Evolutionary conservation across 1,140 invertebrate species (phyloP).

Genomic region (Bombus confusus): DNA sequence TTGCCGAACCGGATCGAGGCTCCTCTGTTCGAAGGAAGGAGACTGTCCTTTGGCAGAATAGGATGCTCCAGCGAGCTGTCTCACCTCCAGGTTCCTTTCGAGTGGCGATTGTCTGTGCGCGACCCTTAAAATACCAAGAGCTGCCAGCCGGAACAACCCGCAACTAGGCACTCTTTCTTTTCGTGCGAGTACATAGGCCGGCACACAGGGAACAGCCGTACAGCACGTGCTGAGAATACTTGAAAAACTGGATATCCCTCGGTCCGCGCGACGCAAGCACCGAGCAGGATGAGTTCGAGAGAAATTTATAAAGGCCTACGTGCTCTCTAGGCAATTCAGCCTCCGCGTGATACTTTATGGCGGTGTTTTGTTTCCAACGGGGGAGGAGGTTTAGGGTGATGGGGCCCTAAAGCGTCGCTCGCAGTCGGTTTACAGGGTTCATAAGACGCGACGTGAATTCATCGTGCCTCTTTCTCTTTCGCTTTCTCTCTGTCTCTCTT

Average conservation of each 20-base stretch:
- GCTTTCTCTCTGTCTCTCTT: neutral
- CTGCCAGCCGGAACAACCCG: neutral
- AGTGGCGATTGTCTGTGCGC: slow-evolving; percentile 68
- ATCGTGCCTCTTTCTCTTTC: slow-evolving; percentile 10
- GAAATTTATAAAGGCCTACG: slow-evolving; percentile 81
- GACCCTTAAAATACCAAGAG: slow-evolving; percentile 37
- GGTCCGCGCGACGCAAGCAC: slow-evolving; percentile 19
- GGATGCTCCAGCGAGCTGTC: neutral
- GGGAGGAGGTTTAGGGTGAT: slow-evolving; percentile 7
- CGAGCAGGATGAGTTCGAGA: slow-evolving; percentile 59
- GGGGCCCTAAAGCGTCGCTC: slow-evolving; percentile 74
- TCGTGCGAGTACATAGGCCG: slow-evolving; percentile 18
- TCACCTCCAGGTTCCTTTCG: slow-evolving; percentile 49
- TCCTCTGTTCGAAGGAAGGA: neutral
- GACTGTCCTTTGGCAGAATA: neutral
- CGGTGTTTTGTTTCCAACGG: slow-evolving; percentile 74
- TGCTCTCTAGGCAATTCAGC: slow-evolving; percentile 65
- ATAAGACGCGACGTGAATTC: slow-evolving; percentile 73
- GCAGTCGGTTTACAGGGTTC: slow-evolving; percentile 77
- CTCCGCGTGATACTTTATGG: slow-evolving; percentile 73
- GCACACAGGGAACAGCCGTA: slow-evolving; percentile 50
- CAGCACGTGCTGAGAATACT: slow-evolving; percentile 75
- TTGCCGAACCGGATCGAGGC: neutral
- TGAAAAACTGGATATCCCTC: slow-evolving; percentile 69
- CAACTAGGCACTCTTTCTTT: neutral